Conservation (phyloP, 2,888 invertebrate genomes). For the Monoplex corrugatus region DNA sequence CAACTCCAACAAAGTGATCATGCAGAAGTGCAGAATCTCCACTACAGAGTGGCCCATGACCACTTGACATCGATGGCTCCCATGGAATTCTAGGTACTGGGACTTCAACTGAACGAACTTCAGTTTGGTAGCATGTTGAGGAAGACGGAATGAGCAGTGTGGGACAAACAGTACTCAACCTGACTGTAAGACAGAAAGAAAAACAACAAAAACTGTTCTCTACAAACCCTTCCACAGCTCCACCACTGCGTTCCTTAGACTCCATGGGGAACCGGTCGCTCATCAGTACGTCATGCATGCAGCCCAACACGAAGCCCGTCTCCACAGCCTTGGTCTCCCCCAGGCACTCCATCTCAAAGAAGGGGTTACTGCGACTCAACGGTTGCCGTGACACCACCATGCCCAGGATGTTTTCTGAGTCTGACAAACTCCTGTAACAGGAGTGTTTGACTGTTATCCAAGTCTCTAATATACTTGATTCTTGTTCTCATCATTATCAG, state of each 20-base stretch:
- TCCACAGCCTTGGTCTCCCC: constrained; percentile 41
- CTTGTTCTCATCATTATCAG: background rate
- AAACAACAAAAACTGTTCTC: constrained; percentile 53
- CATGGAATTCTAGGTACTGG: too few species aligned
- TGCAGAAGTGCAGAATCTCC: too few species aligned
- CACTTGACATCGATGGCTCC: too few species aligned
- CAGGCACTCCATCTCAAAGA: constrained; percentile 63
- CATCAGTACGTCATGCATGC: constrained; percentile 61
- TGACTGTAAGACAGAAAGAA: background rate
- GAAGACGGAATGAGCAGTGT: too few species aligned
- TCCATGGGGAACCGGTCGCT: constrained; percentile 64
- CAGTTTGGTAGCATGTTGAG: too few species aligned
- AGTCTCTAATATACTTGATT: too few species aligned
- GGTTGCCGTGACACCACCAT: constrained; percentile 60
- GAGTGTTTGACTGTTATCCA: too few species aligned
- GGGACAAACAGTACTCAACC: too few species aligned
- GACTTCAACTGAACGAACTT: too few species aligned
- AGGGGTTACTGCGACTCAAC: constrained; percentile 66
- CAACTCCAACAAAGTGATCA: too few species aligned
- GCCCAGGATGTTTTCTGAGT: constrained; percentile 46
- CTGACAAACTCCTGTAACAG: constrained; percentile 49
- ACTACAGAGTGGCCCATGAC: too few species aligned
- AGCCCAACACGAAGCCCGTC: constrained; percentile 61
- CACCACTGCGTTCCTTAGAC: constrained; percentile 63
- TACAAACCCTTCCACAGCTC: constrained; percentile 68